Evolutionary conservation across 35 echinoderm and acorn worm genomes (phyloP).

Genomic region (Ophioderma brevispina): DNA sequence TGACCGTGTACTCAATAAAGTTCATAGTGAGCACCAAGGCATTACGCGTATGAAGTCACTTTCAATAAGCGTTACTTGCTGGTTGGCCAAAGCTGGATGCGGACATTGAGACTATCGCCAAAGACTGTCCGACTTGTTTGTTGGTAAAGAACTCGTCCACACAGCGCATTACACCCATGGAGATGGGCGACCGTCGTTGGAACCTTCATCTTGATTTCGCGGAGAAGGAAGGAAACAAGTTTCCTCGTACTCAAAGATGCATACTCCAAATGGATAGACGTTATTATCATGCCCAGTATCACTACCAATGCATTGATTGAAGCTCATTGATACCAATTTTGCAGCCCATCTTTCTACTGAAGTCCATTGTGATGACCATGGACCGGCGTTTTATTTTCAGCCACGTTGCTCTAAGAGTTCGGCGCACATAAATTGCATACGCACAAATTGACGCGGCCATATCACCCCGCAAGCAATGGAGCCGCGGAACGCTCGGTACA

Average conservation of each 20-base stretch:
- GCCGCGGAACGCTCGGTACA: too few species aligned
- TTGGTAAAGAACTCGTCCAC: conserved; percentile 23
- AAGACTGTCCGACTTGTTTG: conserved; percentile 43
- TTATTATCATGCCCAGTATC: conserved; percentile 40
- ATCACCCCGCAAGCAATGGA: too few species aligned
- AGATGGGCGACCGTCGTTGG: conserved; percentile 15
- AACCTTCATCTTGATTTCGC: conserved; percentile 62
- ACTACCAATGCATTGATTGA: too few species aligned
- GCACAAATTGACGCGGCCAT: too few species aligned
- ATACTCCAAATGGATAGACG: conserved; percentile 66
- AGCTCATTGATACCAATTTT: too few species aligned
- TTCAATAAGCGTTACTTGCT: conserved; percentile 48
- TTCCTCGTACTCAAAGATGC: conserved; percentile 42
- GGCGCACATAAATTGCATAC: too few species aligned
- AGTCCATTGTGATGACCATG: too few species aligned
- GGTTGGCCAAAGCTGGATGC: conserved; percentile 50
- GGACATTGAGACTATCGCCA: conserved; percentile 35
- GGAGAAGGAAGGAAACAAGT: conserved; percentile 46
- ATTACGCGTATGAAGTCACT: conserved; percentile 65
- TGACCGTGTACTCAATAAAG: too few species aligned
- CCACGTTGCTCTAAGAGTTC: too few species aligned
- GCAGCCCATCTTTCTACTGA: too few species aligned
- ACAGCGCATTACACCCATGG: conserved; percentile 56
- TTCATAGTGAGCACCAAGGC: conserved; percentile 34
- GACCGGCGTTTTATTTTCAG: too few species aligned